A percentile compares a stretch with the other conserved stretches of the same genome.
phyloP scores from a whole-genome alignment of 2,113 vertebrate genomes.

The Passer domesticus region DNA sequence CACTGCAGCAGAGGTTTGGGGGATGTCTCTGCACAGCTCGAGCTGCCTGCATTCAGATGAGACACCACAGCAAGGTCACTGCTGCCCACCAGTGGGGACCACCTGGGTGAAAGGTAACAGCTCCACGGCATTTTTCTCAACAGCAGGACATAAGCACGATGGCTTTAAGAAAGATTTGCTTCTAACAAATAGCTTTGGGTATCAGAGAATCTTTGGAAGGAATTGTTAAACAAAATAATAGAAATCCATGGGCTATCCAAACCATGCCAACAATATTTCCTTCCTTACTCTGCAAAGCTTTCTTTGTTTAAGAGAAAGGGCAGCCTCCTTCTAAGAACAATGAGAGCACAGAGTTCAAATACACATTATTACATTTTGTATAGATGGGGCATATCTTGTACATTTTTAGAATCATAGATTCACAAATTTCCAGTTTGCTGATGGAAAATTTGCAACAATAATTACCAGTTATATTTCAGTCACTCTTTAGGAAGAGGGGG shows the following conservation, averaged over 20 bases:
- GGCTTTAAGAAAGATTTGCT: background rate
- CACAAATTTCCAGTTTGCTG: background rate
- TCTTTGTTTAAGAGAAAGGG: background rate
- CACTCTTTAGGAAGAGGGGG: background rate
- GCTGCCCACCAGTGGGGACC: background rate
- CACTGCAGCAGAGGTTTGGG: background rate
- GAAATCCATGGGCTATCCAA: background rate
- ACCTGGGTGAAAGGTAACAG: background rate
- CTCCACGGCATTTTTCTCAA: background rate
- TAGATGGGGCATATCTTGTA: background rate
- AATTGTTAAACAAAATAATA: constrained; percentile 2
- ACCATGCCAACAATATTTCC: rapidly evolving
- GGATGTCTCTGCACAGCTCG: background rate
- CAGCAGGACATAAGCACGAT: background rate
- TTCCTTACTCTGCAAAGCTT: background rate
- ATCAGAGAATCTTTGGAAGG: background rate
- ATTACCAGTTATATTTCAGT: background rate
- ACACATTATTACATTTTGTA: background rate
- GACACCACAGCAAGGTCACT: background rate
- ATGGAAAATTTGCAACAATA: background rate
- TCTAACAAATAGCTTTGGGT: background rate
- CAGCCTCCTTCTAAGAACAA: background rate
- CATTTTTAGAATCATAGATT: background rate
- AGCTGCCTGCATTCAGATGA: background rate
- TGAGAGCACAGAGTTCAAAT: background rate